Evolutionary conservation across 2,888 invertebrate species (phyloP), one percentile per base, ranked within the genome.

Genomic region (Netelia fuscicornis): DNA sequence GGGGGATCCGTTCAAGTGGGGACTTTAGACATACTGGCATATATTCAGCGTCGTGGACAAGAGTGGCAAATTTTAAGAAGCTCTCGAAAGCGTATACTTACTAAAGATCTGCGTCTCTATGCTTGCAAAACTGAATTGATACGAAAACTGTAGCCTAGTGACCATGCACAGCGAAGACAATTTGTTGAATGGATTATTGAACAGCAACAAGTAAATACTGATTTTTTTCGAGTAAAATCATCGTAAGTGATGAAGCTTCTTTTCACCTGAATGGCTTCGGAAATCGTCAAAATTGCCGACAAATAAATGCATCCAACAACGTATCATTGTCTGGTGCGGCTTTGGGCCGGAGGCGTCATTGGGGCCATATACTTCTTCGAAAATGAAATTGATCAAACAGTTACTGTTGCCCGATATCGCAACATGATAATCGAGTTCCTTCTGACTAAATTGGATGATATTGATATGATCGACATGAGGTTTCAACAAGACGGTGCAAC

Each of bases 51-150:
- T 78, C 87, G 87, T 88, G 85, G 78, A 84, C 86, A 86, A 88
- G 72, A 89, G 88, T 83, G 86, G 86, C 30, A 85, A 65, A 87
- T 87, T 87, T 82, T 6, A 37, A 37, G 37, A 37, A 37, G 37
- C 37, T 37, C 8, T 37, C 37, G 5, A 37, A 1, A 37, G 70
- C 88, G 86, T 80, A 89, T 90, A 86, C 81, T 89, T 75, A 87
- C 74, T 48, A 82, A 87, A 86, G 87, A 89, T 86, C 68, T 88
- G 86, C 75, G 81, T 81, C 86, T 91, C 42, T 88, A 88, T 84
- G 85, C 88, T 64, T 89, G 89, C 85, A 90, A 88, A 83, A 44
- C 89, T 86, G 87, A 89, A 82, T 86, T 91, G 54, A 88, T 88
- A 13, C 88, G 90, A 86, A 84, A 89, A 87, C 84, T 89, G 81